phyloP scores from a whole-genome alignment of 2,113 vertebrate species.

The Copsychus sechellarum region DNA sequence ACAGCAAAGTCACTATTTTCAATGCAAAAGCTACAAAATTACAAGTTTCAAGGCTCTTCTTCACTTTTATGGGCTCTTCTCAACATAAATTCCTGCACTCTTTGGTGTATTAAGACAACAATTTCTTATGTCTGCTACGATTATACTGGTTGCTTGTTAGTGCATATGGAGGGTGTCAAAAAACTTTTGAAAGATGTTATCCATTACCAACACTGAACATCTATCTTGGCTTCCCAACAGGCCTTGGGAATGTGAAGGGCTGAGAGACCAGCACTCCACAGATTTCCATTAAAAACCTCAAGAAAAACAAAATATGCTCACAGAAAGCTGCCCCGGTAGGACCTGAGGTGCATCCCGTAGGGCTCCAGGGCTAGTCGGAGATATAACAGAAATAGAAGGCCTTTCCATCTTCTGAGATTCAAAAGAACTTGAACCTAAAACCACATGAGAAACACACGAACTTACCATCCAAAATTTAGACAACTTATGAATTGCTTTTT shows the following conservation, averaged over 20 bases:
- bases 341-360: constrained; percentile 91
- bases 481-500: neutral
- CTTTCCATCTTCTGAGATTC: constrained; percentile 99
- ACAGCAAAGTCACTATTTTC: neutral
- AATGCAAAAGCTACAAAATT: neutral
- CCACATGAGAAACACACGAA: neutral
- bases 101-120: neutral
- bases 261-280: neutral
- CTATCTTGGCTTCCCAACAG: neutral
- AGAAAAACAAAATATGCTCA: constrained; percentile 72
- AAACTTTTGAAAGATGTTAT: neutral
- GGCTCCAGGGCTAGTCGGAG: constrained; percentile 94
- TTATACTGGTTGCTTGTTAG: neutral
- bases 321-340: constrained; percentile 94
- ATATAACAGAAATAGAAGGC: constrained; percentile 98
- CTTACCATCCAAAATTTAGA: neutral
- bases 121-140: neutral
- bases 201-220: neutral
- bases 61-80: neutral
- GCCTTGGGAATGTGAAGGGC: neutral
- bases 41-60: neutral
- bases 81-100: fast-evolving
- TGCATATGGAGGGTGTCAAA: neutral
- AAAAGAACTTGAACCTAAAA: constrained; percentile 95
- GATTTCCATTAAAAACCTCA: neutral